A percentile compares a stretch with the other conserved stretches of the same genome.
Evolutionary conservation across 2,113 vertebrate species (phyloP).

Genomic region (Antigone vipio): DNA sequence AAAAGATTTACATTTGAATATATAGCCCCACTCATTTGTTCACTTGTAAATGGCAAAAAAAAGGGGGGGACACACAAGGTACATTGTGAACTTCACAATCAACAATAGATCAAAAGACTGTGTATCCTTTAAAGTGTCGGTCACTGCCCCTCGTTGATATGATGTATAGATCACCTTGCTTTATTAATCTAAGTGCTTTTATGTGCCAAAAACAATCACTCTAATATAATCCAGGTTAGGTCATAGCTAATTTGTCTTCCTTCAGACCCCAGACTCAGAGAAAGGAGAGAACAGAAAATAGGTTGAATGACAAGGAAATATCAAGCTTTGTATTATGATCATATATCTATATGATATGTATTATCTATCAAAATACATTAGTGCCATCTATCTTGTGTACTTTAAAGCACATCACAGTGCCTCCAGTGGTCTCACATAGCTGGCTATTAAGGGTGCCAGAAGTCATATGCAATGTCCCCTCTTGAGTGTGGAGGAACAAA

Average conservation of each 20-base stretch:
- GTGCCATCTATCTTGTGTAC: background rate
- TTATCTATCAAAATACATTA: background rate
- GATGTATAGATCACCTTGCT: background rate
- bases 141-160: background rate
- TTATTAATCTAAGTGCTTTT: background rate
- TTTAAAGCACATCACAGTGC: background rate
- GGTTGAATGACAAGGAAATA: background rate
- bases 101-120: background rate
- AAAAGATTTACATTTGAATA: background rate
- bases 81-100: background rate
- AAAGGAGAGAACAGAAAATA: background rate
- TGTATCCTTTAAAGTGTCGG: background rate
- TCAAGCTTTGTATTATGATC: background rate
- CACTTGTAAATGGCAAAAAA: background rate
- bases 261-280: background rate
- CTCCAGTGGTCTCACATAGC: background rate
- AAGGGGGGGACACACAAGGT: background rate
- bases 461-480: accelerated
- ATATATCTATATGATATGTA: background rate
- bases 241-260: background rate
- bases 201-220: background rate
- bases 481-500: background rate
- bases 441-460: background rate
- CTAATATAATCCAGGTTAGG: background rate
- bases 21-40: background rate